A percentile compares a stretch with the other conserved stretches of the same genome.
Conservation (phyloP, 1,140 invertebrate species). For the Pomacea maculata region DNA sequence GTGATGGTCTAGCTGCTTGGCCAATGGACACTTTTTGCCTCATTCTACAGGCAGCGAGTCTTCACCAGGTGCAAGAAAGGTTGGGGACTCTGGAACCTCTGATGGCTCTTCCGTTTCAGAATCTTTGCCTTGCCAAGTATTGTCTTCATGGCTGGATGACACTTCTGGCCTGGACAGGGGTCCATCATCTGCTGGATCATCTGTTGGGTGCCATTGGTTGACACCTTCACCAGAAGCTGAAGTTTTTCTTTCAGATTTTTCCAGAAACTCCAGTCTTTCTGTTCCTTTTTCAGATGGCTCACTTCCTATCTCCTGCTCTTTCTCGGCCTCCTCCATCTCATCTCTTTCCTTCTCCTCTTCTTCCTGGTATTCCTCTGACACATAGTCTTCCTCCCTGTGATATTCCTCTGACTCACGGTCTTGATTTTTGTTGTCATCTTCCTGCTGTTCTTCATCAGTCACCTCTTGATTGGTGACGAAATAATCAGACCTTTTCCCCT, state of each 20-base stretch:
- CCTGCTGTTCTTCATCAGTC: not conserved
- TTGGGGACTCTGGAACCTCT: no score
- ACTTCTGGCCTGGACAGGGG: not conserved
- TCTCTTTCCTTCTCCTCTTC: slow-evolving; percentile 18
- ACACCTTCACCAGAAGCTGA: not conserved
- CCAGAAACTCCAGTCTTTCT: not conserved
- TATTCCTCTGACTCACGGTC: slow-evolving; percentile 12
- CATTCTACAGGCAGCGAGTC: no score
- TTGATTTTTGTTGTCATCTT: not conserved
- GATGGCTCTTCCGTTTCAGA: no score
- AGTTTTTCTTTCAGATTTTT: not conserved
- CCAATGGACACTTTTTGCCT: no score
- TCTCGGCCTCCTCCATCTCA: slow-evolving; percentile 9
- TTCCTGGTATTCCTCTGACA: slow-evolving; percentile 10
- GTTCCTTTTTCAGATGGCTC: not conserved
- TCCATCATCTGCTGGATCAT: not conserved
- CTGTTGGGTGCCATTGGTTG: no score
- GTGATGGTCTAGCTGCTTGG: no score
- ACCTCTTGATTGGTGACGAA: not conserved
- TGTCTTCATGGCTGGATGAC: no score
- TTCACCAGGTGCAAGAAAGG: no score
- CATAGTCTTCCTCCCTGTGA: slow-evolving; percentile 21
- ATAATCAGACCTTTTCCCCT: no score
- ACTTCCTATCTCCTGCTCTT: no score
- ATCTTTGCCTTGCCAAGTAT: no score